These are phyloP conservation scores for Ectropis grisescens DNA, from an alignment of 1,140 invertebrate genomes.

Conservation along the genomic window DNA sequence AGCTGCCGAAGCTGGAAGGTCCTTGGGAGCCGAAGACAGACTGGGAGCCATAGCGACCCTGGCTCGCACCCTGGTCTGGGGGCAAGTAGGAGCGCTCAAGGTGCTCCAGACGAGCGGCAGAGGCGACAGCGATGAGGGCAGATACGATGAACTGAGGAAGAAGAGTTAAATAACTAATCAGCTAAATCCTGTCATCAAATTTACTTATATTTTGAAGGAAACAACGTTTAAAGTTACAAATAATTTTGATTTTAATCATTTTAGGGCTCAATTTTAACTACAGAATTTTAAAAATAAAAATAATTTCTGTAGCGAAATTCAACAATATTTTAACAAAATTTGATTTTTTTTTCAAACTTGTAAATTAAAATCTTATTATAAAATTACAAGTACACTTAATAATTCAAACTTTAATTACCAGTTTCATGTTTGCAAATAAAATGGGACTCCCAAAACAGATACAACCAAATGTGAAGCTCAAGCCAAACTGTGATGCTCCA, in stretches of 20 bases:
- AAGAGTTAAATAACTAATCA: constrained; percentile 3
- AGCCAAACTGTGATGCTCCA: constrained; percentile 36
- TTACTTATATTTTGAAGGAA: too few relatives aligned
- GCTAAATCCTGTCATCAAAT: too few relatives aligned
- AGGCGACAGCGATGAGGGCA: constrained; percentile 34
- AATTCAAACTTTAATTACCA: constrained; percentile 40
- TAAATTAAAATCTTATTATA: too few relatives aligned
- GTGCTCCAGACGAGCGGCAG: constrained; percentile 45
- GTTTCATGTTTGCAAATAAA: constrained; percentile 44
- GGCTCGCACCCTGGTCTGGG: constrained; percentile 19
- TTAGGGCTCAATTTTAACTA: too few relatives aligned
- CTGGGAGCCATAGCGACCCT: constrained; percentile 9
- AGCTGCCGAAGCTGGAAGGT: constrained; percentile 6
- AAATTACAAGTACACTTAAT: too few relatives aligned
- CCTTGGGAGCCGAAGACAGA: constrained; percentile 9
- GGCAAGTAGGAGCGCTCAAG: constrained; percentile 49
- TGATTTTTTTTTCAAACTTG: too few relatives aligned
- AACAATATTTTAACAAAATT: too few relatives aligned
- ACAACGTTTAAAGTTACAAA: too few relatives aligned
- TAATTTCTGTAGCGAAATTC: too few relatives aligned
- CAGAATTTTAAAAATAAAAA: too few relatives aligned
- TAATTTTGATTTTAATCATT: too few relatives aligned
- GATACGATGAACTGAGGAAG: constrained; percentile 35
- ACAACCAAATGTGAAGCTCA: constrained; percentile 32
- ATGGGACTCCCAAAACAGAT: not conserved